A percentile compares a stretch with the other conserved stretches of the same genome.
Evolutionary conservation across 2,888 invertebrate species (phyloP).

Genomic region (Lycia hirtaria): DNA sequence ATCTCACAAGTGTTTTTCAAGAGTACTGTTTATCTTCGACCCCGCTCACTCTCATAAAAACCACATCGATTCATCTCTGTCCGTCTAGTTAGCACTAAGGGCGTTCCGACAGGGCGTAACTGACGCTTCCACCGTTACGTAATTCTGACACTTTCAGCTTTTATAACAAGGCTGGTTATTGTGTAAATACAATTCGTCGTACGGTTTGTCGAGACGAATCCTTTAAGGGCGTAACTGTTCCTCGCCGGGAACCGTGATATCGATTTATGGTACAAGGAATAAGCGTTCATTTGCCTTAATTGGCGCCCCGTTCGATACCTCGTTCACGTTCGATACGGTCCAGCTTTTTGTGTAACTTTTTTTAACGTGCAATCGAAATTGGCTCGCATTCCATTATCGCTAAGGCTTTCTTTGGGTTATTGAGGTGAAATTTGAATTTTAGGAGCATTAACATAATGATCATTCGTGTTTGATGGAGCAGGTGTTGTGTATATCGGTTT

Average conservation of each 20-base stretch:
- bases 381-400: slow-evolving; percentile 52
- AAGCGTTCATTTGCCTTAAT: slow-evolving; percentile 82
- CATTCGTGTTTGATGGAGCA: slow-evolving; percentile 80
- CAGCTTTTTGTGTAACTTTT: slow-evolving; percentile 60
- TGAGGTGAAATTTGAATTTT: slow-evolving; percentile 57
- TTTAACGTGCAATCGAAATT: slow-evolving; percentile 54
- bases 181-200: slow-evolving; percentile 65
- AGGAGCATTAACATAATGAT: slow-evolving; percentile 81
- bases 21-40: slow-evolving; percentile 78
- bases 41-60: slow-evolving; percentile 62
- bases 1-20: slow-evolving; percentile 85
- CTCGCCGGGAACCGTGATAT: slow-evolving; percentile 71
- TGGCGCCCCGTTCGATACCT: slow-evolving; percentile 73
- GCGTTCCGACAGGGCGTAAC: slow-evolving; percentile 82
- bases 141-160: slow-evolving; percentile 82
- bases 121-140: slow-evolving; percentile 80
- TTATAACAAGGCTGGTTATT: slow-evolving; percentile 82
- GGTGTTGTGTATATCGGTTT: slow-evolving; percentile 81
- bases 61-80: slow-evolving; percentile 69
- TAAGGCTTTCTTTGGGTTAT: slow-evolving; percentile 65
- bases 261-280: slow-evolving; percentile 79
- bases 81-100: slow-evolving; percentile 78
- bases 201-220: slow-evolving; percentile 67
- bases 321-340: slow-evolving; percentile 72
- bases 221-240: slow-evolving; percentile 80